phyloP scores from a whole-genome alignment of 64 coral and sea anemone genomes.

The Orbicella faveolata region DNA sequence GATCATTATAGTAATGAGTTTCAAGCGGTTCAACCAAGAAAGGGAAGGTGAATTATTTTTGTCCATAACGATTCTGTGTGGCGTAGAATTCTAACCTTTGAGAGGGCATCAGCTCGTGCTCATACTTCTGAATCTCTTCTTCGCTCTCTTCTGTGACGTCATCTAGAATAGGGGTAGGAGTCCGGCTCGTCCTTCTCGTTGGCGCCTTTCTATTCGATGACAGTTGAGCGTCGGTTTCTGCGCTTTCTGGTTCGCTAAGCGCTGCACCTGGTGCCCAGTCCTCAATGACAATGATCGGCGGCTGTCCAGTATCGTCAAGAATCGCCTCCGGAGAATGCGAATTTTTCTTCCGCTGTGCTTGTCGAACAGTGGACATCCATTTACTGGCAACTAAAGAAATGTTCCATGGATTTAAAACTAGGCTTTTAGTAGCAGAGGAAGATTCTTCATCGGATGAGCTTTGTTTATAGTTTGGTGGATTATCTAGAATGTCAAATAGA shows the following conservation, averaged over 20 bases:
- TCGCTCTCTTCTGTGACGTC: slow-evolving; percentile 53
- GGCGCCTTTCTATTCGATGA: neutral
- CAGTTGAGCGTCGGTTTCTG: neutral
- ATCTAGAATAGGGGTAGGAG: slow-evolving; percentile 34
- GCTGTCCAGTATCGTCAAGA: neutral
- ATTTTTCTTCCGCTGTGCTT: neutral
- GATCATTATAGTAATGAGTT: no score
- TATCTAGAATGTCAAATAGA: slow-evolving; percentile 71
- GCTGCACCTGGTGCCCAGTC: slow-evolving; percentile 23
- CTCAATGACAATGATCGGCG: slow-evolving; percentile 62
- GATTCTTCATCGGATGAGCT: slow-evolving; percentile 31
- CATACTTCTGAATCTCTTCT: slow-evolving; percentile 54
- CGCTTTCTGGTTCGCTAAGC: neutral
- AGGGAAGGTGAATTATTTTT: no score
- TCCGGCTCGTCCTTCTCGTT: slow-evolving; percentile 1
- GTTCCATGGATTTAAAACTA: slow-evolving; percentile 62
- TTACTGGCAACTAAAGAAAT: slow-evolving; percentile 79
- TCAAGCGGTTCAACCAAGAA: no score
- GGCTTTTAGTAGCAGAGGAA: neutral
- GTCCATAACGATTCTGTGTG: no score
- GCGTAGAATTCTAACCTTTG: neutral
- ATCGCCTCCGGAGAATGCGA: neutral
- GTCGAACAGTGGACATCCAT: slow-evolving; percentile 60
- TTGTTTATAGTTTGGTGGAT: neutral
- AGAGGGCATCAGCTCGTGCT: slow-evolving; percentile 8